Evolutionary conservation across 2,888 invertebrate genomes (phyloP).

Genomic region (Rotaria sp.): DNA sequence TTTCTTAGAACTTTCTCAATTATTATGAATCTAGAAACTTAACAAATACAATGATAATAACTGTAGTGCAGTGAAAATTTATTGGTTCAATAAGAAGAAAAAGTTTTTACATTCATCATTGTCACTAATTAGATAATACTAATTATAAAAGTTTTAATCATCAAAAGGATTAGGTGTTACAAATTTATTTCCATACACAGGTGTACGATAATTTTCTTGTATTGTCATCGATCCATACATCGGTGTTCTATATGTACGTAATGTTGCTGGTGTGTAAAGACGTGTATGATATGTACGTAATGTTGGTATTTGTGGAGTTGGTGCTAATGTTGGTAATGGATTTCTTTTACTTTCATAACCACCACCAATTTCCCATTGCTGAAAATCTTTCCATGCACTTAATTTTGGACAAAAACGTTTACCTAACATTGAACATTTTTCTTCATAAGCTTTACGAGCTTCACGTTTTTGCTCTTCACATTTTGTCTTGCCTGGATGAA

Average conservation of each 20-base stretch:
- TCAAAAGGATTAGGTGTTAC: background rate
- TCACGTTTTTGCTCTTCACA: conserved; percentile 29
- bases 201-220: background rate
- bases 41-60: too few species aligned
- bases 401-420: conserved; percentile 28
- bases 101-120: background rate
- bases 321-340: background rate
- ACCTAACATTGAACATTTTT: background rate
- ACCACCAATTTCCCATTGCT: conserved; percentile 18
- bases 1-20: too few species aligned
- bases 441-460: conserved; percentile 14
- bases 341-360: conserved; percentile 2
- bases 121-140: background rate
- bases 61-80: background rate
- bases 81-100: background rate
- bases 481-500: conserved; percentile 20
- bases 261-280: background rate
- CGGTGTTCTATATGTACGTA: background rate
- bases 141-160: background rate
- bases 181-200: background rate
- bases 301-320: background rate
- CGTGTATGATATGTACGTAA: background rate
- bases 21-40: too few species aligned
- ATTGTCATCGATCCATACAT: background rate
- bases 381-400: background rate